Base-by-base conservation (phyloP, 53 echinoderm and acorn worm species). In the Crossaster papposus region DNA sequence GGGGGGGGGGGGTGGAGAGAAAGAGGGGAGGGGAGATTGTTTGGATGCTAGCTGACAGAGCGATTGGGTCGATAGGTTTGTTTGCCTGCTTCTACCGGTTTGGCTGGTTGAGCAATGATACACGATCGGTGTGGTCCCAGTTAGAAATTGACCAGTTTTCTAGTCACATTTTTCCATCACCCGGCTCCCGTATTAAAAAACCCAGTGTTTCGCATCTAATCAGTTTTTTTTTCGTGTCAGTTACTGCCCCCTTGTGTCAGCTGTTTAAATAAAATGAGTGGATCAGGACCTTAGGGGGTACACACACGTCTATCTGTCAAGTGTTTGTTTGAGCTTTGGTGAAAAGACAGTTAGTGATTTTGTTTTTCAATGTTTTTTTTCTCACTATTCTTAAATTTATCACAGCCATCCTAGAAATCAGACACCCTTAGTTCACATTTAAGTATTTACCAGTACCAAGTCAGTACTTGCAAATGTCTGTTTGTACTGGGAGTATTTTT, bases 201-300 rank as follows among this genome's bases (percentile, higher is more conserved):
- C 17, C 81, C 35, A 4, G 63, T 33, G 68, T 65, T 70, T 82
- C 36, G 70, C 18, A 14, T 36, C 13, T 44, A 38, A 36, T 3
- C 31, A 17, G 35, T 5, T 1, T 33, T 14, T 36, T 64, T 65
- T 62, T 28, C 12, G 1, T 5, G 63, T 15, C 30, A 22, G 9
- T 32, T 34, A 35, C 9, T 54, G 32, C 65, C 84, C 50, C 51
- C 72, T 65, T 22, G 30, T 71, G 50, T 84, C 72, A 84, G 71
- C 84, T 84, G 84, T 84, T 71, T 84, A 71, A 84, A 84, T 84
- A 84, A 50, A 51, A 70, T 24, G 71, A 72, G 73, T 72, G 72
- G 51, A 84, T 84, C 71, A 26, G 52, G 13, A 18, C 84, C 50
- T 20, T 7, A 53, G 26, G 36, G 22, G 11, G 28, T 14, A 71